phyloP scores from a whole-genome alignment of 2,888 invertebrate genomes.

The Oxyteleia sp. region DNA sequence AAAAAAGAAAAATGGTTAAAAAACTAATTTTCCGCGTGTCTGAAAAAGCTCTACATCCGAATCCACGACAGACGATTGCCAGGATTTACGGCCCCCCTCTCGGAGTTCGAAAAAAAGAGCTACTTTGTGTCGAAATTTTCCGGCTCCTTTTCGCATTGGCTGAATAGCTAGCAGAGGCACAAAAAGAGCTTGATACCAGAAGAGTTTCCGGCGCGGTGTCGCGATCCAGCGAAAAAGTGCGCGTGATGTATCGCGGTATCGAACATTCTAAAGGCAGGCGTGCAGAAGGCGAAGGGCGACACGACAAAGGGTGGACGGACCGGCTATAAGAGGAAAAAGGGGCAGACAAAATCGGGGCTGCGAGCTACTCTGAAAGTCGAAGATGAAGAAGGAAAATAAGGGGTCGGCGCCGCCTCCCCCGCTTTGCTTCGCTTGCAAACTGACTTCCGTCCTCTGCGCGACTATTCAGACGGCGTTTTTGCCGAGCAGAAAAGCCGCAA shows the following conservation, averaged over 20 bases:
- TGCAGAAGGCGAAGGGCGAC: constrained; percentile 69
- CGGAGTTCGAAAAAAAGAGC: constrained; percentile 41
- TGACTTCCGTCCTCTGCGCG: constrained; percentile 86
- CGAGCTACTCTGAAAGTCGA: constrained; percentile 74
- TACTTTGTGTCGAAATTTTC: constrained; percentile 64
- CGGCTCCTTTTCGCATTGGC: constrained; percentile 64
- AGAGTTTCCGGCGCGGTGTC: constrained; percentile 73
- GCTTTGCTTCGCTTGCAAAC: constrained; percentile 87
- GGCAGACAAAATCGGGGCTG: constrained; percentile 69
- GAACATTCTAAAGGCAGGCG: constrained; percentile 80
- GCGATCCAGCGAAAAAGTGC: constrained; percentile 75
- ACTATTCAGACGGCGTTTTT: constrained; percentile 86
- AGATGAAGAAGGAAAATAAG: constrained; percentile 84
- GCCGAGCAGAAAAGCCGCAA: constrained; percentile 78
- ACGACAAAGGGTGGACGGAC: constrained; percentile 70
- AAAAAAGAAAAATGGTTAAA: too few relatives aligned
- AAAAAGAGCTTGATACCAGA: constrained; percentile 74
- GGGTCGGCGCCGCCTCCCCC: constrained; percentile 84
- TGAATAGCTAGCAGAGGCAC: constrained; percentile 52
- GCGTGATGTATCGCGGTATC: constrained; percentile 84
- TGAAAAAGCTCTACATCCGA: constrained; percentile 32
- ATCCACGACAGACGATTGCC: constrained; percentile 52
- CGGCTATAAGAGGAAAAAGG: constrained; percentile 53
- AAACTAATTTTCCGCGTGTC: constrained; percentile 32
- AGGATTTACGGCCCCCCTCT: constrained; percentile 41